Conservation (phyloP, 1,140 invertebrate genomes). For the Sweltsa coloradensis region DNA sequence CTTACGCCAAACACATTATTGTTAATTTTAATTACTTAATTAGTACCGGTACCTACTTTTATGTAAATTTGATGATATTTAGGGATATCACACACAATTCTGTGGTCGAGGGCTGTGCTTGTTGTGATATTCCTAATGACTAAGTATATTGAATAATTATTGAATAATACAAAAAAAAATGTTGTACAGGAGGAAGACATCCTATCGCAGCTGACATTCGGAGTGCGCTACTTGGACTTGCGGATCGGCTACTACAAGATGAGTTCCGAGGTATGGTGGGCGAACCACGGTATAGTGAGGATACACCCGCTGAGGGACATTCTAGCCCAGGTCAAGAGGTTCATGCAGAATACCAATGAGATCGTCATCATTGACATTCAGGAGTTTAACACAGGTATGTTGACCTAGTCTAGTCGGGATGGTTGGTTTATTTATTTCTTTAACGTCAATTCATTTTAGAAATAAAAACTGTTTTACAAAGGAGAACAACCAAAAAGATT, state of each 20-base stretch:
- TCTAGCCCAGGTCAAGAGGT: slow-evolving; percentile 38
- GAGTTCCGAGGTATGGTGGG: slow-evolving; percentile 33
- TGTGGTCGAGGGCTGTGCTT: too few relatives aligned
- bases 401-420: too few relatives aligned
- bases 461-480: too few relatives aligned
- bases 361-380: slow-evolving; percentile 50
- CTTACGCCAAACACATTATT: too few relatives aligned
- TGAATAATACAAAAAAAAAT: slow-evolving; percentile 13
- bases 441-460: too few relatives aligned
- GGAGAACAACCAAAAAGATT: too few relatives aligned
- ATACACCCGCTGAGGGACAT: slow-evolving; percentile 34
- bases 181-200: slow-evolving; percentile 41
- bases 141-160: slow-evolving; percentile 5
- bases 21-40: slow-evolving; percentile 5
- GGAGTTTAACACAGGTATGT: slow-evolving; percentile 41
- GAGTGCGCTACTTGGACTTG: slow-evolving; percentile 44
- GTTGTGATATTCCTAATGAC: too few relatives aligned
- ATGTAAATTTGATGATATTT: slow-evolving; percentile 13
- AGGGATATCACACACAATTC: too few relatives aligned
- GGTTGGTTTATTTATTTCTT: too few relatives aligned
- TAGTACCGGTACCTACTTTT: slow-evolving; percentile 5
- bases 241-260: slow-evolving; percentile 37
- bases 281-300: slow-evolving; percentile 39
- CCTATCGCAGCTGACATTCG: slow-evolving; percentile 41
- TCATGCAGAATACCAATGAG: slow-evolving; percentile 44